These are phyloP conservation scores for Sphaeridia pumilis DNA, from an alignment of 2,888 invertebrate species.

Conservation along the genomic window DNA sequence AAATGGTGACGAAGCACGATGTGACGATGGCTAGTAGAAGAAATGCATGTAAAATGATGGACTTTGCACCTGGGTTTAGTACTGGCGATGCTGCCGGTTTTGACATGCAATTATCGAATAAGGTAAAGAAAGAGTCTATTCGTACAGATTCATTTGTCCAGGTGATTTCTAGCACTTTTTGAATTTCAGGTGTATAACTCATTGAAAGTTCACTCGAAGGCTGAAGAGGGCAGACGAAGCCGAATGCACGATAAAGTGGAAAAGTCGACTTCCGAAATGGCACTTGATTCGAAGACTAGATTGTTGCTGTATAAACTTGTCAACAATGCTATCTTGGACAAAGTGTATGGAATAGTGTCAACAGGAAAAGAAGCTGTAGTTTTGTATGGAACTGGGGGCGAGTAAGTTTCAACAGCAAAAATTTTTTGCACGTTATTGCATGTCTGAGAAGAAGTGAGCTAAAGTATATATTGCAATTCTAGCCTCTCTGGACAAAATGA, in stretches of 20 bases:
- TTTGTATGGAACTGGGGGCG: constrained; percentile 45
- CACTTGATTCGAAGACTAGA: constrained; percentile 47
- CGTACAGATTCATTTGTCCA: not conserved
- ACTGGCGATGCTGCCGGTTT: constrained; percentile 79
- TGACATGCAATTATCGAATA: constrained; percentile 74
- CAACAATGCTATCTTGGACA: constrained; percentile 45
- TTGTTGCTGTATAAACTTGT: constrained; percentile 45
- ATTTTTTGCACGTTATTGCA: too few species aligned
- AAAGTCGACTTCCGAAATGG: constrained; percentile 44
- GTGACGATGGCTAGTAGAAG: constrained; percentile 64
- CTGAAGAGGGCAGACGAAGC: constrained; percentile 42
- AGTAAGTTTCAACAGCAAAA: too few species aligned
- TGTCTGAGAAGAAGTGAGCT: not conserved
- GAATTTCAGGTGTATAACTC: constrained; percentile 43
- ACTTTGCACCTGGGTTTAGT: constrained; percentile 78
- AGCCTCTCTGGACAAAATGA: constrained; percentile 15
- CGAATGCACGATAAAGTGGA: constrained; percentile 48
- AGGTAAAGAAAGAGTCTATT: constrained; percentile 46
- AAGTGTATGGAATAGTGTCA: constrained; percentile 46
- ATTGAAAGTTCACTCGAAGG: constrained; percentile 43
- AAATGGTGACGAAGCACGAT: constrained; percentile 84
- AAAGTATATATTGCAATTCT: not conserved
- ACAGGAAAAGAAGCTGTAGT: constrained; percentile 50
- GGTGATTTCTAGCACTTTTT: too few species aligned
- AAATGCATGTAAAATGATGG: constrained; percentile 79